phyloP scores from a whole-genome alignment of 2,113 vertebrate species.

The Myotis davidii region DNA sequence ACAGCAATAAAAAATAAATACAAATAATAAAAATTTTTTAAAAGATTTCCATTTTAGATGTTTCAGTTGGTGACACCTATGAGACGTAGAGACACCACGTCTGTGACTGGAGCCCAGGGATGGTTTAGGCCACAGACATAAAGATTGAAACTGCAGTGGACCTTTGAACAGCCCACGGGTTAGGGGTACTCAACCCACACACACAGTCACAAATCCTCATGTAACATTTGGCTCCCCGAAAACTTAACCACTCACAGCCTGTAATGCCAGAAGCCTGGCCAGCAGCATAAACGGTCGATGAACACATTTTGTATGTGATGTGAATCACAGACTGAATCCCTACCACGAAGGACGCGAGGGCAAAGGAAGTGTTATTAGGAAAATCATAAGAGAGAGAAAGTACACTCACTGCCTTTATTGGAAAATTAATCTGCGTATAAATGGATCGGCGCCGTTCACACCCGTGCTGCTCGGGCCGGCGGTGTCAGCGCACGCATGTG shows the following conservation, averaged over 20 bases:
- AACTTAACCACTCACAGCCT: background rate
- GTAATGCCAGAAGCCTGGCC: background rate
- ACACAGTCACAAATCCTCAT: background rate
- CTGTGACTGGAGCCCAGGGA: background rate
- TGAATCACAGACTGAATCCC: too few relatives aligned
- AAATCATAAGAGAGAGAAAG: background rate
- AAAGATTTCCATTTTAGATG: background rate
- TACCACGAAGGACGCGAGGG: background rate
- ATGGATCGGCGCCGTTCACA: too few relatives aligned
- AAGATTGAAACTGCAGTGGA: background rate
- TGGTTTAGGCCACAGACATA: background rate
- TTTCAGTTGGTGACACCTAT: background rate
- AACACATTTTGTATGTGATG: too few relatives aligned
- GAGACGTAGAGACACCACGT: background rate
- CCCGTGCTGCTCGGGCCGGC: background rate
- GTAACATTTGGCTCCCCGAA: background rate
- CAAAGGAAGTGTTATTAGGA: background rate
- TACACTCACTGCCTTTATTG: background rate
- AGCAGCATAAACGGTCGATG: too few relatives aligned
- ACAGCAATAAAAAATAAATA: too few relatives aligned
- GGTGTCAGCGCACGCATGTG: too few relatives aligned
- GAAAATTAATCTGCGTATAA: background rate
- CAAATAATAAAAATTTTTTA: too few relatives aligned
- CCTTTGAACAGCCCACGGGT: too few relatives aligned
- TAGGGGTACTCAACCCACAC: background rate